Base-by-base conservation (phyloP, 2,888 invertebrate species). In the Luperina nickerlii region DNA sequence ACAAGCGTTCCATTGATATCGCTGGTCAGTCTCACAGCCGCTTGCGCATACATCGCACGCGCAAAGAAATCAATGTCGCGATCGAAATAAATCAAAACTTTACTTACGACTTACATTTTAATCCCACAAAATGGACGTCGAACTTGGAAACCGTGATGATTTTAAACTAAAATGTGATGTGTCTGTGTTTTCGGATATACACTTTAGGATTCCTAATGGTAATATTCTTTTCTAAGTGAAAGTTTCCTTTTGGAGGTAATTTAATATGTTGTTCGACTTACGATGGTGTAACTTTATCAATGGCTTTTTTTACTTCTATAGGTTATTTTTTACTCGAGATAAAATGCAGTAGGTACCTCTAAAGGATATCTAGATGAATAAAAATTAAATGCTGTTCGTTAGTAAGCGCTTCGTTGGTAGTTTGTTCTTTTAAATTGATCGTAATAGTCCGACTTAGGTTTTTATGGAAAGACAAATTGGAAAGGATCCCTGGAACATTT, bases 101-200 rank as follows among this genome's bases (percentile, higher is more conserved):
- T n/a, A 13, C 79, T 78, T 82, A n/a, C 77, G 38, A 68, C 32
- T 48, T 68, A 51, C 6, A 38, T 48, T 63, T 42, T 24, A 62
- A 32, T 68, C 20, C 20, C 38, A 27, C n/a, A 81, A 82, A 77
- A 93, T 94, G 93, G 92, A 92, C 68, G 67, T 92, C 1, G 93
- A 94, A 90, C 86, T 80, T n/a, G 92, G 91, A 24, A 76, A 67
- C 18, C 15, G 71, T 69, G 80, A 82, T 76, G 77, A 85, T 11
- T 54, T 77, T 38, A 77, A 80, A 68, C 38, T 13, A 8, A 82
- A 83, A 42, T 71, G 83, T 85, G 88, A 83, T 68, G 86, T 87
- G 71, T 83, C 88, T 48, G 91, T 93, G 74, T 95, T 94, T 83
- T 77, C 89, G 78, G 91, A 93, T 78, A 74, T 95, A 68, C 79